phyloP scores from a whole-genome alignment of 2,888 invertebrate species.

The Cheilosia impressa region DNA sequence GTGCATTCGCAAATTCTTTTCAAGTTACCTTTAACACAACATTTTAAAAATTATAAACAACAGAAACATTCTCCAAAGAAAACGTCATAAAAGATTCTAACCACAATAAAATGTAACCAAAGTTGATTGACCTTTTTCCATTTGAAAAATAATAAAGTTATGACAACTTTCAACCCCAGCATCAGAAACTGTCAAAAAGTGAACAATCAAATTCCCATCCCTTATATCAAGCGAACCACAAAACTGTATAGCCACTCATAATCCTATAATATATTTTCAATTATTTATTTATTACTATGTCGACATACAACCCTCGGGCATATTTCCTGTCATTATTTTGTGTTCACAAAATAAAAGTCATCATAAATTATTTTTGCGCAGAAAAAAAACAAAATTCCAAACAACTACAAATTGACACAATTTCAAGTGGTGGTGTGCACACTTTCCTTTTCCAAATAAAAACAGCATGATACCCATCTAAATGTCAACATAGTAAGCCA shows the following conservation, averaged over 20 bases:
- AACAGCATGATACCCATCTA: slow-evolving; percentile 54
- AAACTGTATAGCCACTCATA: background rate
- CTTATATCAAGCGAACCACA: slow-evolving; percentile 1
- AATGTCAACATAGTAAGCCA: slow-evolving; percentile 56
- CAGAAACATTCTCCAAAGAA: too few species aligned
- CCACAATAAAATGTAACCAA: background rate
- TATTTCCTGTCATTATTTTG: slow-evolving; percentile 24
- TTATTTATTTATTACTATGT: slow-evolving; percentile 62
- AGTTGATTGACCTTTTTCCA: slow-evolving; percentile 46
- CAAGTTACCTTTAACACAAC: too few species aligned
- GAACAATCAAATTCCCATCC: background rate
- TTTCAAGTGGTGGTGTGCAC: slow-evolving; percentile 45
- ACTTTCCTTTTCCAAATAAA: slow-evolving; percentile 28
- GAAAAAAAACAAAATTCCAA: slow-evolving; percentile 8
- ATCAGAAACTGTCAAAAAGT: background rate
- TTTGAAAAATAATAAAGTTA: slow-evolving; percentile 3
- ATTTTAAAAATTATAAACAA: too few species aligned
- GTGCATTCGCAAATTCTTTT: too few species aligned
- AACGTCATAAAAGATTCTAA: too few species aligned
- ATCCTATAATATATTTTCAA: slow-evolving; percentile 56
- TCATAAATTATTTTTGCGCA: slow-evolving; percentile 36
- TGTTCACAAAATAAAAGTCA: slow-evolving; percentile 16
- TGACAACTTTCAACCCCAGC: slow-evolving; percentile 11
- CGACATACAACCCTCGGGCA: slow-evolving; percentile 13
- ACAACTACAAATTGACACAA: slow-evolving; percentile 63